Conservation (phyloP, 2,797 vertebrate genomes). For the Pteronotus mesoamericanus region DNA sequence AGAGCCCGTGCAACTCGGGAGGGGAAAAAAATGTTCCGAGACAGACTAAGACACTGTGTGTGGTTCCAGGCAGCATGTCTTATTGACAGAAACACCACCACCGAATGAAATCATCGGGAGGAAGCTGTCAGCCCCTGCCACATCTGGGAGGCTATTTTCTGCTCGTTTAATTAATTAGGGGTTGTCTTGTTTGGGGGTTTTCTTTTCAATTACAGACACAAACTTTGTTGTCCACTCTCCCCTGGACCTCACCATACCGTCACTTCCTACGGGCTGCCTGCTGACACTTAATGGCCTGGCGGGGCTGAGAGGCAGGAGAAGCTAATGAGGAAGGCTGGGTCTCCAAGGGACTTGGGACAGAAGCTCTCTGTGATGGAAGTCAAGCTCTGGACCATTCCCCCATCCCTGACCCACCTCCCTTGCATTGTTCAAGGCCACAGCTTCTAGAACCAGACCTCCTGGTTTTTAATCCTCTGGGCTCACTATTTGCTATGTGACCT, state of each 20-base stretch:
- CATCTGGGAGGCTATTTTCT: background rate
- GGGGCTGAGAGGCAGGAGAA: background rate
- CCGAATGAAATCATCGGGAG: background rate
- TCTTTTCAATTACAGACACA: background rate
- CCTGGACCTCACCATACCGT: background rate
- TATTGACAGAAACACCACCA: slow-evolving; percentile 24
- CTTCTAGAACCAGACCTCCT: background rate
- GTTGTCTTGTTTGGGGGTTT: background rate
- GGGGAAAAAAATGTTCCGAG: background rate
- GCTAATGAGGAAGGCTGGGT: background rate
- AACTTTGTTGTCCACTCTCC: background rate
- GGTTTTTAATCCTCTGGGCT: background rate
- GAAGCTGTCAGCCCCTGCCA: background rate
- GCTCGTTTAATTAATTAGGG: slow-evolving; percentile 23
- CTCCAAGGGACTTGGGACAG: background rate
- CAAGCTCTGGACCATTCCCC: background rate
- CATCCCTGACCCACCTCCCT: background rate
- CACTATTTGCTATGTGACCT: background rate
- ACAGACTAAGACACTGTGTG: slow-evolving; percentile 13
- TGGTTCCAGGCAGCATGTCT: background rate
- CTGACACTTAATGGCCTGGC: background rate
- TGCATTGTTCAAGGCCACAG: background rate
- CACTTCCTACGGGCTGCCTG: background rate
- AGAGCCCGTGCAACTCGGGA: background rate
- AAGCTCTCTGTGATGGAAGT: background rate